Percentiles rank a stretch among this genome's conserved stretches.
These are phyloP conservation scores for Scomber scombrus DNA, from an alignment of 2,113 vertebrate genomes.

Conservation along the genomic window DNA sequence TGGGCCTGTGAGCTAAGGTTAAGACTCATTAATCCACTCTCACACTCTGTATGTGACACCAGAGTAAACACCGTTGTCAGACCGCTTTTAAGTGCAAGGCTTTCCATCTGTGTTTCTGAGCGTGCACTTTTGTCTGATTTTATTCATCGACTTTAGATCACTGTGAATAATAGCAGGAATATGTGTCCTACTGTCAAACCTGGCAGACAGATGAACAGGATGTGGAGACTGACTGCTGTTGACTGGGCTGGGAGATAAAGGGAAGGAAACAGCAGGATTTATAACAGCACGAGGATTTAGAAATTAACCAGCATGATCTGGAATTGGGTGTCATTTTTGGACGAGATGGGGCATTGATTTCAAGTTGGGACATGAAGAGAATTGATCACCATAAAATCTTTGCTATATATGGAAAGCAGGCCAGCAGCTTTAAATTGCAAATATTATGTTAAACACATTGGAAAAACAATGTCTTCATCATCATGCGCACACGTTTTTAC, in stretches of 20 bases:
- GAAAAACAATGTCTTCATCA: conserved; percentile 47
- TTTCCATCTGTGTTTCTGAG: conserved; percentile 28
- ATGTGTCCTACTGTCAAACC: conserved; percentile 62
- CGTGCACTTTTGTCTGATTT: conserved; percentile 24
- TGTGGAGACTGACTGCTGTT: conserved; percentile 57
- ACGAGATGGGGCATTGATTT: conserved; percentile 55
- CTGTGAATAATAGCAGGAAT: conserved; percentile 58
- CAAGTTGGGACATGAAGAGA: conserved; percentile 18
- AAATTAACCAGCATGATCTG: conserved; percentile 69
- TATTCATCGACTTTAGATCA: conserved; percentile 64
- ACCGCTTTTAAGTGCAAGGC: conserved; percentile 9
- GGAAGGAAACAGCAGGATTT: conserved; percentile 55
- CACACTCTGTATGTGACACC: conserved; percentile 17
- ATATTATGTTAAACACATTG: conserved; percentile 21
- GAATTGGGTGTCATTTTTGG: conserved; percentile 46
- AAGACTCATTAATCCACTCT: conserved; percentile 47
- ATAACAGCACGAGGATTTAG: conserved; percentile 55
- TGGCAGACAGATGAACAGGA: conserved; percentile 70
- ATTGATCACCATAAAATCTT: conserved; percentile 19
- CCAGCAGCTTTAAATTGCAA: conserved; percentile 11
- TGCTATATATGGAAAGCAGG: not conserved
- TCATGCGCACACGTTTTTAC: conserved; percentile 1
- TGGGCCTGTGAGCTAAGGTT: conserved; percentile 3
- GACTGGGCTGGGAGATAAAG: conserved; percentile 61
- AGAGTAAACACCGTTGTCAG: conserved; percentile 14